Percentiles rank a stretch among this genome's conserved stretches.
phyloP scores from a whole-genome alignment of 2,797 vertebrate genomes.

The Molothrus ater region DNA sequence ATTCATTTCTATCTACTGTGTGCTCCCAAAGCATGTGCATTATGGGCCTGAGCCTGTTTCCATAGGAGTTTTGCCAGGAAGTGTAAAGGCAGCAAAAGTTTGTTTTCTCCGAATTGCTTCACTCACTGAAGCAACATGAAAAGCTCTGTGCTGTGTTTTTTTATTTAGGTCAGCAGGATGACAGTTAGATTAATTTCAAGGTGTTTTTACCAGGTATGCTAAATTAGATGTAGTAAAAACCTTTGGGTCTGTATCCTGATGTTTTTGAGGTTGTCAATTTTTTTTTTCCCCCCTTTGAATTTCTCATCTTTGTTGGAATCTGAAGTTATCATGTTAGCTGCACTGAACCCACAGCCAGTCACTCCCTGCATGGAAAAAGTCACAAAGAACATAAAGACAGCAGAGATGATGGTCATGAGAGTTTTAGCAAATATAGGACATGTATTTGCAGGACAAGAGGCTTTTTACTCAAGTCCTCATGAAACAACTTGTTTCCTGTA shows the following conservation, averaged over 20 bases:
- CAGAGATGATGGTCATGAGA: background rate
- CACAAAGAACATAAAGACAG: background rate
- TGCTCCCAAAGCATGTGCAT: background rate
- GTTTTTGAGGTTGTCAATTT: background rate
- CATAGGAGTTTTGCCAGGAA: background rate
- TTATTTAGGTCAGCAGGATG: conserved; percentile 61
- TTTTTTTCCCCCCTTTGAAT: background rate
- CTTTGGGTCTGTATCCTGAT: background rate
- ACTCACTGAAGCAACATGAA: conserved; percentile 1
- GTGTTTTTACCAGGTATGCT: conserved; percentile 19
- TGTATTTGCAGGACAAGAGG: background rate
- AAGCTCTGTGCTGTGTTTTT: background rate
- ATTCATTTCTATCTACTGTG: conserved; percentile 15
- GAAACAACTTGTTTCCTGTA: background rate
- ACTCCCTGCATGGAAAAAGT: background rate
- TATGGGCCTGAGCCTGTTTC: background rate
- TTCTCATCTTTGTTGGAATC: background rate
- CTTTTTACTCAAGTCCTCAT: background rate
- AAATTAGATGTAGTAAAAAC: conserved; percentile 19
- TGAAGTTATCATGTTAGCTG: background rate
- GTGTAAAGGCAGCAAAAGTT: conserved; percentile 1
- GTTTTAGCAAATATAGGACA: background rate
- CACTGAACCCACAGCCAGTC: background rate
- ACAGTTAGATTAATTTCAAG: conserved; percentile 21
- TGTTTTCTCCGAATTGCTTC: conserved; percentile 14